Base-by-base conservation (phyloP, 2,797 vertebrate species). In the Decapterus maruadsi region DNA sequence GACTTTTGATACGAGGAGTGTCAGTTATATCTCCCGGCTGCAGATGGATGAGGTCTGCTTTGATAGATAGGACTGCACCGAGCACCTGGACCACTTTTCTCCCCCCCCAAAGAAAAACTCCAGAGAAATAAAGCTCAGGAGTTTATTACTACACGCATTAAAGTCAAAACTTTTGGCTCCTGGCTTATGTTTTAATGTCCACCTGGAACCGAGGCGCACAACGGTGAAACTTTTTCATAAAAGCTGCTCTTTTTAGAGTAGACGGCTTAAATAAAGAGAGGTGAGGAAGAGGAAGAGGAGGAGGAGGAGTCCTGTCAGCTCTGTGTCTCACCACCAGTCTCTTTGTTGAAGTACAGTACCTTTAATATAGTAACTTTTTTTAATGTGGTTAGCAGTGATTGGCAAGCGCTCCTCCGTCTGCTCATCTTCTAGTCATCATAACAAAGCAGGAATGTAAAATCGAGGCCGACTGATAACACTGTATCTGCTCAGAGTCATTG, bases 21-120 rank as follows among this genome's bases (percentile, higher is more conserved):
- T 89, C 81, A 69, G 81, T 82, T 93, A 79, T 95, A 94, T 95
- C 94, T 87, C 72, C 48, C 58, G 19, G 76, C 78, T 81, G 90
- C 94, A 94, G 92, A 91, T 62, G 86, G 82, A 89, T 73, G 80
- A 71, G 62, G 75, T 86, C 75, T 19, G 69, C 88, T 88, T 81
- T 93, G 92, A 93, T 85, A 68, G 89, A 91, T 85, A 82, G 56
- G 55, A 68, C 74, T 58, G 68, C 68, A 68, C 66, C 22, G 48
- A 83, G 80, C 84, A 87, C 86, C 86, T 90, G 85, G 71, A 59
- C 46, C 55, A 74, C 86, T 87, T 90, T 82, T 45, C 31, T 6
- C 31, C 31, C 31, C 31, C 4, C 31, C 75, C 64, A 66, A 77
- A 83, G 26, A 26, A 26, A 26, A 85, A 69, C 71, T 77, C 68